Percentiles rank a stretch among this genome's conserved stretches.
Conservation (phyloP, 2,888 invertebrate species). For the Laspeyria flexula region DNA sequence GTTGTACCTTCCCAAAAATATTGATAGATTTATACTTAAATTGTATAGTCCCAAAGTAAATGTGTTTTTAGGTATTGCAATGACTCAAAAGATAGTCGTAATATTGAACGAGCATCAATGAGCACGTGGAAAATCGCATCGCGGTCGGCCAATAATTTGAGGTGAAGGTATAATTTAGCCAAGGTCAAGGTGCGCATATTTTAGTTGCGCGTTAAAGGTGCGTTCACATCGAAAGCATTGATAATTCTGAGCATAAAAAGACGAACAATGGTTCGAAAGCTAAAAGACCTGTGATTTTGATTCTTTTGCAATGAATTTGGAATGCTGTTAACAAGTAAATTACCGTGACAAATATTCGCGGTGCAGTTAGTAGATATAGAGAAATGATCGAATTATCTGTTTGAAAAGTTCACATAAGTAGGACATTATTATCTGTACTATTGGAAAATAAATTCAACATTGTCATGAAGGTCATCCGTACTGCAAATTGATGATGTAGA, state of each 20-base stretch:
- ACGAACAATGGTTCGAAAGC: too few species aligned
- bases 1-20: background rate
- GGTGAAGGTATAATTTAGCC: constrained; percentile 34
- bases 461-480: constrained; percentile 1
- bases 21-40: background rate
- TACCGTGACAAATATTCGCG: too few species aligned
- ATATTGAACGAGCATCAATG: constrained; percentile 1
- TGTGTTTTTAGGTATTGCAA: too few species aligned
- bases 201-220: constrained; percentile 1
- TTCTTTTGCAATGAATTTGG: too few species aligned
- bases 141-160: constrained; percentile 45
- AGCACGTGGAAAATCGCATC: constrained; percentile 28
- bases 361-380: too few species aligned
- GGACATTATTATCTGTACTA: background rate
- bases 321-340: too few species aligned
- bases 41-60: too few species aligned
- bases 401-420: too few species aligned
- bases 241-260: background rate
- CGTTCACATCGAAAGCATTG: constrained; percentile 1
- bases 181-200: constrained; percentile 17
- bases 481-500: constrained; percentile 3
- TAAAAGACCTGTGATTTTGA: too few species aligned
- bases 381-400: too few species aligned
- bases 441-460: background rate
- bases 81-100: constrained; percentile 4